Conservation (phyloP, 2,113 vertebrate species). For the Oplegnathus fasciatus region DNA sequence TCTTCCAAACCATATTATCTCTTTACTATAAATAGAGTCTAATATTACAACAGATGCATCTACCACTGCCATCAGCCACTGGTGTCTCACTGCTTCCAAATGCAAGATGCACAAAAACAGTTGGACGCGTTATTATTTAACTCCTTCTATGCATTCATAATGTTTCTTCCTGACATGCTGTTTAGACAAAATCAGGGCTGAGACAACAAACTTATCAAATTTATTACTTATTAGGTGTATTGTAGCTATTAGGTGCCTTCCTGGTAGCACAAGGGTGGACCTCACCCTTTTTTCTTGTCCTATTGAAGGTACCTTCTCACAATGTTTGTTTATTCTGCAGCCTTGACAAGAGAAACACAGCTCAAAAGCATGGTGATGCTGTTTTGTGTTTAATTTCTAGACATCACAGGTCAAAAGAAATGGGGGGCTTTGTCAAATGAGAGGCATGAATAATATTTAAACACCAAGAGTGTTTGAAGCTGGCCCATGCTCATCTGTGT, state of each 20-base stretch:
- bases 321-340: background rate
- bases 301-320: background rate
- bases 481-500: background rate
- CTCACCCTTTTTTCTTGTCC: background rate
- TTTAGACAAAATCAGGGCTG: background rate
- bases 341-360: background rate
- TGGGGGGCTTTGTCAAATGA: background rate
- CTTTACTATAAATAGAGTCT: slow-evolving; percentile 21
- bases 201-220: background rate
- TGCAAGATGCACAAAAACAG: slow-evolving; percentile 17
- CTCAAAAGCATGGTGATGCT: background rate
- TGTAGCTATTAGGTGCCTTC: background rate
- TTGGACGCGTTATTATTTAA: slow-evolving; percentile 10
- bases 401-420: slow-evolving; percentile 33
- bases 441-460: slow-evolving; percentile 15
- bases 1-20: slow-evolving; percentile 14
- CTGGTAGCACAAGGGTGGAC: background rate
- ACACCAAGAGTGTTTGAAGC: slow-evolving; percentile 21
- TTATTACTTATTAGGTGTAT: background rate
- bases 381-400: background rate
- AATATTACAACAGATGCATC: slow-evolving; percentile 37
- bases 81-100: slow-evolving; percentile 24
- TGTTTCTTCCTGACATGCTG: background rate
- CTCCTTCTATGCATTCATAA: background rate
- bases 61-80: slow-evolving; percentile 4